These are phyloP conservation scores for Hirundo rustica DNA, from an alignment of 2,797 vertebrate genomes.

Conservation along the genomic window DNA sequence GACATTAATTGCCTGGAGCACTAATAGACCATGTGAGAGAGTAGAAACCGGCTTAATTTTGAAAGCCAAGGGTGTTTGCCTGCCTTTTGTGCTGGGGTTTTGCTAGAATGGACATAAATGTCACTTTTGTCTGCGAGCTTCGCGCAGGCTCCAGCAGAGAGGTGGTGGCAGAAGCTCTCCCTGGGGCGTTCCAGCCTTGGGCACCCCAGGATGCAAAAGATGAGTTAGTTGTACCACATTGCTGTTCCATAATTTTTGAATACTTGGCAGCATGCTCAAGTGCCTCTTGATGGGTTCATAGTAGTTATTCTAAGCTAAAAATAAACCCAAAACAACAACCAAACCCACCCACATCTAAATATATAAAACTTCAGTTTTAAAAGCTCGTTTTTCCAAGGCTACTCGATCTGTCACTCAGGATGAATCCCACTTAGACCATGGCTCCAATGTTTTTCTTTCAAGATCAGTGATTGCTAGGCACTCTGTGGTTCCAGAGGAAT, in stretches of 20 bases:
- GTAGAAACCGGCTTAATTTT: constrained; percentile 1
- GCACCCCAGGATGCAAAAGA: background rate
- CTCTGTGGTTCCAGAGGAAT: background rate
- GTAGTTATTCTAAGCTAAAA: background rate
- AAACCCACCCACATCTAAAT: background rate
- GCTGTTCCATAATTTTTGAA: background rate
- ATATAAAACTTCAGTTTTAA: background rate
- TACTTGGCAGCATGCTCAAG: background rate
- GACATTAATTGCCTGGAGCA: constrained; percentile 50
- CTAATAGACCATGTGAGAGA: constrained; percentile 23
- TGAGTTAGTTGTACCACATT: background rate
- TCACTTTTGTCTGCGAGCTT: background rate
- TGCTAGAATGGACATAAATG: background rate
- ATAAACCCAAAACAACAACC: background rate
- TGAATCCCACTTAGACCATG: background rate
- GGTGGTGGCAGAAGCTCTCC: background rate
- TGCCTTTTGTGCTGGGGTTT: background rate
- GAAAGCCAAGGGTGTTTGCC: background rate
- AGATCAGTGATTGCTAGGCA: background rate
- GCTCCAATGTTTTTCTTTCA: background rate
- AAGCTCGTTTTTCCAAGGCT: background rate
- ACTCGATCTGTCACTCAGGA: background rate
- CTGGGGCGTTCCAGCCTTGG: background rate
- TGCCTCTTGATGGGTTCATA: background rate
- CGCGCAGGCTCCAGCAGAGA: accelerated